A percentile compares a stretch with the other conserved stretches of the same genome.
phyloP scores from a whole-genome alignment of 2,888 invertebrate species.

The Tetragnatha montana region DNA sequence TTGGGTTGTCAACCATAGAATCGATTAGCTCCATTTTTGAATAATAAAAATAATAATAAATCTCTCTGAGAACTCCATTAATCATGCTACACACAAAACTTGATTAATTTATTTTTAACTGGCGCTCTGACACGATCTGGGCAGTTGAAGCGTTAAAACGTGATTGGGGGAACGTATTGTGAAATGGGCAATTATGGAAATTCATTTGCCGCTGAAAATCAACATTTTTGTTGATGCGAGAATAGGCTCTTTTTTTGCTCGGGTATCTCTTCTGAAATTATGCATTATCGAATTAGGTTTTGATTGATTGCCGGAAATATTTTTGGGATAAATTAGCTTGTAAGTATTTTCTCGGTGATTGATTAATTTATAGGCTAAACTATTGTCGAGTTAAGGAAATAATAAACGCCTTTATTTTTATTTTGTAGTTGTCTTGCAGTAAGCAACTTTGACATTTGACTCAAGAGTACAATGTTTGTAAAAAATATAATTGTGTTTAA shows the following conservation, averaged over 20 bases:
- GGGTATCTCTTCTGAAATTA: too few species aligned
- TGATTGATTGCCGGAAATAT: too few species aligned
- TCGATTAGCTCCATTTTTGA: background rate
- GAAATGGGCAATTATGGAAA: background rate
- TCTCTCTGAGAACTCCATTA: background rate
- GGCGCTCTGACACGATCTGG: background rate
- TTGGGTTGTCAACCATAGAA: background rate
- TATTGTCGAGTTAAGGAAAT: too few species aligned
- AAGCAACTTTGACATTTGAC: too few species aligned
- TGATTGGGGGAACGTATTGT: background rate
- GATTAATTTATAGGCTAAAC: too few species aligned
- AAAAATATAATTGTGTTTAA: too few species aligned
- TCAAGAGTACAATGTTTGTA: too few species aligned
- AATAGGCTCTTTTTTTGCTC: background rate
- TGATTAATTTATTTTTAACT: constrained; percentile 1
- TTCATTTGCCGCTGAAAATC: background rate
- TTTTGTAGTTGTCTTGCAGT: too few species aligned
- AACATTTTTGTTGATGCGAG: background rate
- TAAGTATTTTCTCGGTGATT: too few species aligned
- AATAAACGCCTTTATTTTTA: too few species aligned
- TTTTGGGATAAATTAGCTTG: too few species aligned
- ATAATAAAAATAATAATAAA: background rate
- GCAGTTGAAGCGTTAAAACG: background rate
- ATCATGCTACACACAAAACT: background rate
- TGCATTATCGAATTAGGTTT: too few species aligned